Percentiles rank a stretch among this genome's conserved stretches.
Evolutionary conservation across 2,797 vertebrate genomes (phyloP).

Genomic region (Chiloscyllium punctatum): DNA sequence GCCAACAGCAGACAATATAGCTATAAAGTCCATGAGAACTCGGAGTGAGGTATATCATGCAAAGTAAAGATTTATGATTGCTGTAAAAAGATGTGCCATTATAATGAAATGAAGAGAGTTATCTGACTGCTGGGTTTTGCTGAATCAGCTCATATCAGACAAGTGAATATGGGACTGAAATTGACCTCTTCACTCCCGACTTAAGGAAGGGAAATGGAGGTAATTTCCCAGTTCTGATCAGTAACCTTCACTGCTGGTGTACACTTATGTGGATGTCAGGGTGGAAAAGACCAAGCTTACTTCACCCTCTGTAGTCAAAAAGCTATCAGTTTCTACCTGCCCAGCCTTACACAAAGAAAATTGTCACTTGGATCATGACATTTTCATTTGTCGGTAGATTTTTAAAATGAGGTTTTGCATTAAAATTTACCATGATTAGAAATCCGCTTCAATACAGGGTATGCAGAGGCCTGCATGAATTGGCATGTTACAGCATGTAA

Average conservation of each 20-base stretch:
- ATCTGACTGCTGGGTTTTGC: not conserved
- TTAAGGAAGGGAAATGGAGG: not conserved
- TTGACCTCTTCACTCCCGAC: not conserved
- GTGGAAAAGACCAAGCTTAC: not conserved
- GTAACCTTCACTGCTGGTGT: not conserved
- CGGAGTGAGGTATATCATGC: not conserved
- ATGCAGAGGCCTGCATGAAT: not conserved
- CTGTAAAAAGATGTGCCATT: not conserved
- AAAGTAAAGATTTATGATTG: not conserved
- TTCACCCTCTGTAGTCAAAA: no score
- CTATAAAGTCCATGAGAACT: not conserved
- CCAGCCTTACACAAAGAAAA: not conserved
- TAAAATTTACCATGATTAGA: not conserved
- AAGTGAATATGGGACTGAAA: not conserved
- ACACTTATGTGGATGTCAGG: not conserved
- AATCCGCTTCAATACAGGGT: not conserved
- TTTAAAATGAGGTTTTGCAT: not conserved
- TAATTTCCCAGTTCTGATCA: not conserved
- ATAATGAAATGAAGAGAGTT: not conserved
- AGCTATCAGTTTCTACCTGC: not conserved
- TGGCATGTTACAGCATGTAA: not conserved
- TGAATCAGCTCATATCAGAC: not conserved
- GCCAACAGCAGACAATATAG: not conserved
- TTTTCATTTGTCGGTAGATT: not conserved
- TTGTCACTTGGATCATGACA: not conserved